Percentiles rank a stretch among this genome's conserved stretches.
Evolutionary conservation across 1,140 invertebrate genomes (phyloP).

Genomic region (Brachionus sp.): DNA sequence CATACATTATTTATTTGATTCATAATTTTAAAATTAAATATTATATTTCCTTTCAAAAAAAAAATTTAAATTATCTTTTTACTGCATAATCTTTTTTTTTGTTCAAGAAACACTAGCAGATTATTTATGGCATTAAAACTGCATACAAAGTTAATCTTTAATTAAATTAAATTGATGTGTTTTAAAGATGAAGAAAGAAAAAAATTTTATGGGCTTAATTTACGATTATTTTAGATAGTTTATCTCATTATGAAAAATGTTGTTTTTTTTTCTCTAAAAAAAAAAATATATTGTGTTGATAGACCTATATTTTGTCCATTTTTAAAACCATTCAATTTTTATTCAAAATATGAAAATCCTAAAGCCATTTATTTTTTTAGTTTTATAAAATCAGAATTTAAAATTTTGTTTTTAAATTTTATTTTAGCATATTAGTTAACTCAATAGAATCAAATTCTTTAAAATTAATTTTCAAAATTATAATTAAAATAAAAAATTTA

Average conservation of each 20-base stretch:
- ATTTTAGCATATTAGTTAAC: neutral
- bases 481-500: neutral
- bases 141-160: neutral
- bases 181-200: neutral
- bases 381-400: neutral
- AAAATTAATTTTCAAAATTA: neutral
- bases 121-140: neutral
- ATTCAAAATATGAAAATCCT: too few relatives aligned
- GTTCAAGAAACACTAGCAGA: neutral
- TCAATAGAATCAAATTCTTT: neutral
- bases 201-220: neutral
- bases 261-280: too few relatives aligned
- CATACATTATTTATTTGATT: slow-evolving; percentile 1
- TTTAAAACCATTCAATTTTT: too few relatives aligned
- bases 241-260: too few relatives aligned
- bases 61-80: slow-evolving; percentile 1
- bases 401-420: neutral
- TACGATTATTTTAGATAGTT: too few relatives aligned
- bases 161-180: neutral
- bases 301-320: too few relatives aligned
- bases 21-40: neutral
- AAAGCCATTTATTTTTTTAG: neutral
- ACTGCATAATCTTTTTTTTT: neutral
- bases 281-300: too few relatives aligned
- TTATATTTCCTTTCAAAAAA: neutral